These are phyloP conservation scores for Chamaetylas fuelleborni DNA, from an alignment of 2,113 vertebrate species.

Conservation along the genomic window DNA sequence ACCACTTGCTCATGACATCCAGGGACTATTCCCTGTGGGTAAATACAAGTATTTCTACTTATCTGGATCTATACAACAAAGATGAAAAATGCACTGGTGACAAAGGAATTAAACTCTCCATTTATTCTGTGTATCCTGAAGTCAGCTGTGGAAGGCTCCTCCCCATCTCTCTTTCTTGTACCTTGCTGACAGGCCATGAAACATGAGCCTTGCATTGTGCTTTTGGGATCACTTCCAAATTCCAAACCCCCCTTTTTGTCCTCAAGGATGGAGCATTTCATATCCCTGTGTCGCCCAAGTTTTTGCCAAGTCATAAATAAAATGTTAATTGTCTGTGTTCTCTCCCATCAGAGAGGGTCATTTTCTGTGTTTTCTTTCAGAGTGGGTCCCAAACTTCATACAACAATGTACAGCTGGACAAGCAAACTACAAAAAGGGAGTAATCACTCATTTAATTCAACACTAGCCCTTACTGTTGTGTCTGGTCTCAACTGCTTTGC, in stretches of 20 bases:
- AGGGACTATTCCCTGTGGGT: background rate
- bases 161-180: background rate
- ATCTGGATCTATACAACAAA: background rate
- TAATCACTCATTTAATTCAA: background rate
- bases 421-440: background rate
- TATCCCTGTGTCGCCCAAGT: background rate
- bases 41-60: background rate
- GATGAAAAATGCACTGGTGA: background rate
- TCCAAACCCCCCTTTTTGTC: background rate
- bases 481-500: background rate
- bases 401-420: background rate
- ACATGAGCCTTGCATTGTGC: background rate
- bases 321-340: background rate
- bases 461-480: background rate
- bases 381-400: background rate
- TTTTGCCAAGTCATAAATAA: background rate
- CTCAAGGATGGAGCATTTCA: background rate
- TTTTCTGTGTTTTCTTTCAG: background rate
- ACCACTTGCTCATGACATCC: rapidly evolving
- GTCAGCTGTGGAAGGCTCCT: background rate
- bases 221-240: background rate
- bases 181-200: background rate
- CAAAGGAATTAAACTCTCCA: background rate
- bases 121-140: background rate
- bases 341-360: background rate